These are phyloP conservation scores for Crypturellus undulatus DNA, from an alignment of 2,113 vertebrate genomes.

Conservation along the genomic window DNA sequence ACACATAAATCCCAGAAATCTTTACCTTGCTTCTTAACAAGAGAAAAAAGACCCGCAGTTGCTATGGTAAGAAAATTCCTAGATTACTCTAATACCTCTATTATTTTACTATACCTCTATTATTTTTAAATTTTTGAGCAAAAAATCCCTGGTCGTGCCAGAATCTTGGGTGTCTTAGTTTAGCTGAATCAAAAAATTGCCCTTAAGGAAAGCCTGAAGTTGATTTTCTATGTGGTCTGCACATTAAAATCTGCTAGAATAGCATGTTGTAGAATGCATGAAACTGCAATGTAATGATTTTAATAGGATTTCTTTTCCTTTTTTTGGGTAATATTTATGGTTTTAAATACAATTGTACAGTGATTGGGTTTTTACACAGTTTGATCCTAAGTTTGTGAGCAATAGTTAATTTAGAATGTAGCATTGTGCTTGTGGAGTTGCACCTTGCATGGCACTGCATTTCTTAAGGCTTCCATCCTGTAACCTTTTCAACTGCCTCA, in stretches of 20 bases:
- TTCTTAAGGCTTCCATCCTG: not conserved
- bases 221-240: not conserved
- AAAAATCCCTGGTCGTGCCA: not conserved
- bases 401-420: not conserved
- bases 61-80: constrained; percentile 13
- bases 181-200: not conserved
- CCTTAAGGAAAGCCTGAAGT: not conserved
- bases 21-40: constrained; percentile 10
- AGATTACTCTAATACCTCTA: not conserved
- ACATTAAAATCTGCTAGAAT: not conserved
- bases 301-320: not conserved
- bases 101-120: too few relatives aligned
- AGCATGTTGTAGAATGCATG: not conserved
- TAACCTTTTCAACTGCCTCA: not conserved
- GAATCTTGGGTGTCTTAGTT: not conserved
- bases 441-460: not conserved
- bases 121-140: not conserved
- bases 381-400: not conserved
- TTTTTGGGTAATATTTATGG: not conserved
- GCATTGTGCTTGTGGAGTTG: not conserved
- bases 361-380: not conserved
- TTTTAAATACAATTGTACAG: not conserved
- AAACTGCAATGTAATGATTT: not conserved
- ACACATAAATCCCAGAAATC: not conserved
- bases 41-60: not conserved